Percentiles rank a stretch among this genome's conserved stretches.
These are phyloP conservation scores for Octodon degus DNA, from an alignment of 2,113 vertebrate species.

Conservation along the genomic window DNA sequence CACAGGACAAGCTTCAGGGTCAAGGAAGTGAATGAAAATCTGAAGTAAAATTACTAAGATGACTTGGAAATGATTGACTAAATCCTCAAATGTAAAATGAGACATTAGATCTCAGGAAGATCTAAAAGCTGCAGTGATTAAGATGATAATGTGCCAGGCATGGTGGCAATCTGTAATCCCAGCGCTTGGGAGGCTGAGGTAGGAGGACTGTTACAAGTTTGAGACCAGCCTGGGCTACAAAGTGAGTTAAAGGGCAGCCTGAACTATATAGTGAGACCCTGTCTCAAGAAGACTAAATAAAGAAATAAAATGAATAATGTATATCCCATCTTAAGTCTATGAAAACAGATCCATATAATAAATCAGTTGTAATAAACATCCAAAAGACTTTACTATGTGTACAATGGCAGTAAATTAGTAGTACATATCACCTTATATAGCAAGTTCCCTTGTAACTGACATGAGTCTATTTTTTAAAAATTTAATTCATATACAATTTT, in stretches of 20 bases:
- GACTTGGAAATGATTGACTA: conserved; percentile 1
- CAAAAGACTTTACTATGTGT: neutral
- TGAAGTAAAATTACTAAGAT: conserved; percentile 26
- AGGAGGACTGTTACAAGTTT: no score
- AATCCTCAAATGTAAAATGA: conserved; percentile 58
- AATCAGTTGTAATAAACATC: neutral
- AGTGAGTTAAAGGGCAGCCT: no score
- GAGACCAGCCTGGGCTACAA: no score
- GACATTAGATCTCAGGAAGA: neutral
- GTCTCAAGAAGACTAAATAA: no score
- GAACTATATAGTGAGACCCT: no score
- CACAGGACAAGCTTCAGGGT: neutral
- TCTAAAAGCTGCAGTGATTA: neutral
- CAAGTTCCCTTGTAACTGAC: conserved; percentile 30
- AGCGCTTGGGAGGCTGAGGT: no score
- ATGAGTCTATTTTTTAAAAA: neutral
- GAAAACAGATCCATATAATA: conserved; percentile 32
- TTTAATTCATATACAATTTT: conserved; percentile 33
- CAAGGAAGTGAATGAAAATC: neutral
- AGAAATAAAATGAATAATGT: conserved; percentile 36
- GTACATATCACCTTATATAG: neutral
- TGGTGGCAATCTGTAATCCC: no score
- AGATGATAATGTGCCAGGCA: no score
- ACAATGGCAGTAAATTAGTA: neutral
- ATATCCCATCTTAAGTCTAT: conserved; percentile 1